Conservation (phyloP, 2,888 invertebrate genomes). For the Mythimna impura region DNA sequence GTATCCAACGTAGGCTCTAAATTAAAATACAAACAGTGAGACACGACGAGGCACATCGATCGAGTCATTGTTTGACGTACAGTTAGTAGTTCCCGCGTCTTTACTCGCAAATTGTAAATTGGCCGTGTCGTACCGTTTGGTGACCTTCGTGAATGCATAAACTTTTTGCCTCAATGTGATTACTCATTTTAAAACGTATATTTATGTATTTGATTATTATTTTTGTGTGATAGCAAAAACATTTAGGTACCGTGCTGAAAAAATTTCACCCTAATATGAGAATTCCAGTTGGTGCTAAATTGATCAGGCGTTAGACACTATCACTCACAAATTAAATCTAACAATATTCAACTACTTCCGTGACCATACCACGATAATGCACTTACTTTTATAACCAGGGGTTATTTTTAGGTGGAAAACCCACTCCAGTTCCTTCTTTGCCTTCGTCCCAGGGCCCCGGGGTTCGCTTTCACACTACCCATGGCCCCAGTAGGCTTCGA, state of each 20-base stretch:
- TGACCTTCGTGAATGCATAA: conserved; percentile 59
- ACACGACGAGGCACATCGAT: conserved; percentile 49
- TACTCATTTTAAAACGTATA: conserved; percentile 40
- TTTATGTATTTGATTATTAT: conserved; percentile 20
- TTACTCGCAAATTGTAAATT: conserved; percentile 58
- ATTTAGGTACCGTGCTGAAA: neutral
- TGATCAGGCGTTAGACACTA: too few relatives aligned
- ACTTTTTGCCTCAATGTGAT: conserved; percentile 45
- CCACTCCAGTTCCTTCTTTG: too few relatives aligned
- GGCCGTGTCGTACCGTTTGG: conserved; percentile 45
- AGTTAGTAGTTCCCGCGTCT: conserved; percentile 46
- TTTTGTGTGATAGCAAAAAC: neutral
- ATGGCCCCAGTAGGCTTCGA: too few relatives aligned
- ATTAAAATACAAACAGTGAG: conserved; percentile 41
- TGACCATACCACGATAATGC: too few relatives aligned
- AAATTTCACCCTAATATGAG: neutral
- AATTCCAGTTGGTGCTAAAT: neutral
- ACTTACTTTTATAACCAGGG: too few relatives aligned
- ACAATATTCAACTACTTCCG: neutral
- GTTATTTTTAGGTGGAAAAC: too few relatives aligned
- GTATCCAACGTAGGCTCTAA: conserved; percentile 43
- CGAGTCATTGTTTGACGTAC: conserved; percentile 53
- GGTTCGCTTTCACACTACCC: too few relatives aligned
- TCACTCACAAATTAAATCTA: neutral
- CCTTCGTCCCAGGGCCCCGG: too few relatives aligned